Evolutionary conservation across 2,113 vertebrate species (phyloP), one percentile per base, ranked within the genome.

Genomic region (Myrmecophaga tridactyla): DNA sequence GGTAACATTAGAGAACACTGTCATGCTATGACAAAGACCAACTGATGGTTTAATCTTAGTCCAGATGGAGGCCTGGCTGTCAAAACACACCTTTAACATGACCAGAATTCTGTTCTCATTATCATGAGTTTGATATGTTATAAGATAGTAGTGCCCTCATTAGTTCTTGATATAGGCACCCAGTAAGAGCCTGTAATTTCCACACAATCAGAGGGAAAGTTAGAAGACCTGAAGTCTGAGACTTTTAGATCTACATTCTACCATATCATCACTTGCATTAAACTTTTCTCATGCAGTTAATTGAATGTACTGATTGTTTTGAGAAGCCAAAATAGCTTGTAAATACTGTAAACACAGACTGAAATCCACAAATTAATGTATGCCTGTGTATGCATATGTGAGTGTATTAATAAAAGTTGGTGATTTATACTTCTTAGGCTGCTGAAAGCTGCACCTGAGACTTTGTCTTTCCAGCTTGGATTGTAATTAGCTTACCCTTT

Each of bases 401-500:
- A 31, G 2, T 90, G 62, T 65, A 23, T 86, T 48, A 75, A 56
- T 29, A 43, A 88, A 86, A 58, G 41, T n/a, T 76, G 39, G 3
- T 46, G 31, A 72, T 88, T 86, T 67, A 67, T 6, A 83, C 70
- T 90, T 89, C 60, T 63, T 43, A 56, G 62, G 12, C 46, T 90
- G 14, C 73, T 94, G 80, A 91, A 65, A 94, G 34, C 7, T 88
- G 86, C 73, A 81, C 84, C 43, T 58, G 67, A 67, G 65, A 65
- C 36, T 94, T 65, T 90, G 78, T 58, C 1, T 65, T 56, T 81
- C 23, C 36, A 93, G 48, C 62, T 67, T 80, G 56, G 67, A 82
- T 75, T 92, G 48, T 56, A 95, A 89, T 94, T 93, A 43, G 13
- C 51, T 95, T 78, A 93, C 73, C 15, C 12, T 86, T 10, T 67